Conservation (phyloP, 2,888 invertebrate species). For the Dryomyza anilis region DNA sequence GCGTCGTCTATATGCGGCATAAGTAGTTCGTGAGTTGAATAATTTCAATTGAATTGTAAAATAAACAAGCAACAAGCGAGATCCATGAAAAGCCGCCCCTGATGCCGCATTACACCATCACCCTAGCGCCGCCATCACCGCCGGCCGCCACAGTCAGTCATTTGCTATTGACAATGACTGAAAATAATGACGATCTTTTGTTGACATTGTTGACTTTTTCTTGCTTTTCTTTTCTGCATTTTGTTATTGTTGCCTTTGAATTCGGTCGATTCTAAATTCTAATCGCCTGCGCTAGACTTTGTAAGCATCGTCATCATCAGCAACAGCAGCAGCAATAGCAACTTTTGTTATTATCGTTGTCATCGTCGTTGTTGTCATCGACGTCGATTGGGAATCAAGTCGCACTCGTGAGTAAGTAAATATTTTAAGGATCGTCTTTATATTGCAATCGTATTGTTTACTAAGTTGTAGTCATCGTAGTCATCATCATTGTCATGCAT, state of each 20-base stretch:
- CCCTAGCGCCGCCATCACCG: neutral
- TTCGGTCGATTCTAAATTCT: slow-evolving; percentile 20
- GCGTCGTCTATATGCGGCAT: slow-evolving; percentile 21
- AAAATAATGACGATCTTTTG: slow-evolving; percentile 17
- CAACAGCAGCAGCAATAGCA: neutral
- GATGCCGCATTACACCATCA: neutral
- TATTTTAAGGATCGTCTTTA: slow-evolving; percentile 23
- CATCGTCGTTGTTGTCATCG: no score
- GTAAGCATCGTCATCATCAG: neutral
- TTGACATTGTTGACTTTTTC: neutral
- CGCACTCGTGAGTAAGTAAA: slow-evolving; percentile 12
- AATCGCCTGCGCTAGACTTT: slow-evolving; percentile 19
- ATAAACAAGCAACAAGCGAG: slow-evolving; percentile 40
- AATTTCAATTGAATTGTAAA: slow-evolving; percentile 56
- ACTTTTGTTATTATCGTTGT: no score
- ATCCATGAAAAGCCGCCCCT: slow-evolving; percentile 1
- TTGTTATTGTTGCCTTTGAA: neutral
- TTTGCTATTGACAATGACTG: slow-evolving; percentile 4
- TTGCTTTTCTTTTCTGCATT: no score
- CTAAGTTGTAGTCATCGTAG: neutral
- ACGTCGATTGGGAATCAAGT: slow-evolving; percentile 2
- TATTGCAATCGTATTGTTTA: slow-evolving; percentile 14
- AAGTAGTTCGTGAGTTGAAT: slow-evolving; percentile 48
- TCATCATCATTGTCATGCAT: slow-evolving; percentile 12
- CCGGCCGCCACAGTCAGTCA: neutral